Conservation (phyloP, 2,888 invertebrate genomes). For the Apodemia zela region DNA sequence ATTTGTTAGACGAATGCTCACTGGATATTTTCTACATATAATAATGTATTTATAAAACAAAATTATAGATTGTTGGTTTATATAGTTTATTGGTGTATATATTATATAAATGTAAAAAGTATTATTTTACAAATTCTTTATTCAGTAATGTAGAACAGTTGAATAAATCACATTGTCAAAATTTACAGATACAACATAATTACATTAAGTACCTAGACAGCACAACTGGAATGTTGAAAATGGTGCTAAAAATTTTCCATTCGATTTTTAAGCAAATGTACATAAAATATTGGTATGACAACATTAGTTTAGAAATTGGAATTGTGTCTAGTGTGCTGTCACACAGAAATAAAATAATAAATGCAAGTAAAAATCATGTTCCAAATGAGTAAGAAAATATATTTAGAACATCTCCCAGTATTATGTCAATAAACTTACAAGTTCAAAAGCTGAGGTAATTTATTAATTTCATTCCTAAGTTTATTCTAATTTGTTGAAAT, state of each 20-base stretch:
- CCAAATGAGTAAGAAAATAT: background rate
- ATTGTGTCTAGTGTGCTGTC: constrained; percentile 48
- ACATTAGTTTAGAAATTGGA: background rate
- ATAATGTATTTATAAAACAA: constrained; percentile 17
- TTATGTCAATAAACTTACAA: constrained; percentile 21
- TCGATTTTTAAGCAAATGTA: background rate
- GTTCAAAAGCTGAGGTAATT: constrained; percentile 12
- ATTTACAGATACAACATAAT: constrained; percentile 62
- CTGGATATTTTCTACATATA: constrained; percentile 12
- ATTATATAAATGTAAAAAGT: constrained; percentile 58
- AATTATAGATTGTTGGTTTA: constrained; percentile 34
- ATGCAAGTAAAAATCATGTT: constrained; percentile 9
- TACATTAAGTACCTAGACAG: constrained; percentile 68
- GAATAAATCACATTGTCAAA: constrained; percentile 64
- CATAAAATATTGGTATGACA: constrained; percentile 3
- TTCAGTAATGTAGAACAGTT: constrained; percentile 40
- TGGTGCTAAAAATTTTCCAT: constrained; percentile 38
- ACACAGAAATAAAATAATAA: constrained; percentile 22
- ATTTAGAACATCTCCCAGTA: constrained; percentile 18
- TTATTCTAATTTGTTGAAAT: constrained; percentile 19
- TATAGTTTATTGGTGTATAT: constrained; percentile 58
- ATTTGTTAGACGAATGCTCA: constrained; percentile 14
- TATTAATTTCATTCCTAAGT: constrained; percentile 11
- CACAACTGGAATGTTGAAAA: constrained; percentile 70
- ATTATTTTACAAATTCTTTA: constrained; percentile 39